phyloP scores from a whole-genome alignment of 2,888 invertebrate species.

The Trissolcus japonicus region DNA sequence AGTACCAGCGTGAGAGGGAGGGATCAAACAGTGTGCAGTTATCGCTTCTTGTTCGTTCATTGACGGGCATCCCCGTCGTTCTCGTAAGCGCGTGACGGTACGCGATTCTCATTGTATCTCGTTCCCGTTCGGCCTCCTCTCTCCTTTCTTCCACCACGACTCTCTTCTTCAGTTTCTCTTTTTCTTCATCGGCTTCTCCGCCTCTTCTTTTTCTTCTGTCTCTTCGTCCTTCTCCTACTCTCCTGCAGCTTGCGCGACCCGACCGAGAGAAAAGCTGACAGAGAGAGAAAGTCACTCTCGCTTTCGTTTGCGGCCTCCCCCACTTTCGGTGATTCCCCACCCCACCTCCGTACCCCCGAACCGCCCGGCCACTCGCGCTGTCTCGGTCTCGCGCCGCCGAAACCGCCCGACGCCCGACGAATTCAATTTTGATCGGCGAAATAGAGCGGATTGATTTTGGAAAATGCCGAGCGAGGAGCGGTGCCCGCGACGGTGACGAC shows the following conservation, averaged over 20 bases:
- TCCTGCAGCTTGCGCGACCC: conserved; percentile 16
- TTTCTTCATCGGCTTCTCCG: conserved; percentile 13
- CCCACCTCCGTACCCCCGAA: conserved; percentile 40
- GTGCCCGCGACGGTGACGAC: conserved; percentile 28
- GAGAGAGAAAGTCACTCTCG: conserved; percentile 67
- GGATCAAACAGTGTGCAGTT: conserved; percentile 51
- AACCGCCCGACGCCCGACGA: conserved; percentile 48
- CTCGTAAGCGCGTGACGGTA: conserved; percentile 58
- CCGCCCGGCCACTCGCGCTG: conserved; percentile 51
- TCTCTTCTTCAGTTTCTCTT: conserved; percentile 32
- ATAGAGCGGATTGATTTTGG: conserved; percentile 42
- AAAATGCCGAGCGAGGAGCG: conserved; percentile 36
- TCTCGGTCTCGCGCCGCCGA: conserved; percentile 42
- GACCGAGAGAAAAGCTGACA: conserved; percentile 58
- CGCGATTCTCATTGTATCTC: conserved; percentile 57
- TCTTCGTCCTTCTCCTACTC: conserved; percentile 34
- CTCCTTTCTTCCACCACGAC: conserved; percentile 29
- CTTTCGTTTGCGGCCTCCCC: conserved; percentile 67
- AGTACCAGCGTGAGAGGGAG: conserved; percentile 27
- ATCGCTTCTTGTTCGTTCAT: conserved; percentile 52
- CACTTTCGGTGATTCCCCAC: conserved; percentile 53
- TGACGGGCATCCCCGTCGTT: conserved; percentile 56
- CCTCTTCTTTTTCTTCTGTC: conserved; percentile 14
- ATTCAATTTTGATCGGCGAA: conserved; percentile 52
- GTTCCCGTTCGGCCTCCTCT: conserved; percentile 43